Evolutionary conservation across 2,888 invertebrate genomes (phyloP).

Genomic region (Pristionchus maxplancki): DNA sequence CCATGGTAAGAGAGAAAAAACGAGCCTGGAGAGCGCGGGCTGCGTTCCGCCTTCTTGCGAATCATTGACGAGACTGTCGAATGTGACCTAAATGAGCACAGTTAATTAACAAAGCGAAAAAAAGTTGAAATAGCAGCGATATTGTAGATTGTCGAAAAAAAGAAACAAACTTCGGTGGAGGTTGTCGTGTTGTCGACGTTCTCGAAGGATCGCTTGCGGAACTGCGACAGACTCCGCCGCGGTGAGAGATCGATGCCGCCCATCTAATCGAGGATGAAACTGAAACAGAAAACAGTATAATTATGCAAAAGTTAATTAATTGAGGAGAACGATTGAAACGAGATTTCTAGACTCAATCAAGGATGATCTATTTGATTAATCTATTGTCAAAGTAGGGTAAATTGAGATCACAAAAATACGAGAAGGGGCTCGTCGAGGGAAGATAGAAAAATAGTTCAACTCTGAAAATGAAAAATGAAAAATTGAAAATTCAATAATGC

Average conservation of each 20-base stretch:
- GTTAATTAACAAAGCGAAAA: background rate
- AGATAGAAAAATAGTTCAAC: background rate
- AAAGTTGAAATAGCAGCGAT: background rate
- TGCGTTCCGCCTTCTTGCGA: slow-evolving; percentile 21
- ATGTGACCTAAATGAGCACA: background rate
- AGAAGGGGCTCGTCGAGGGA: no score
- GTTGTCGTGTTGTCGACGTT: background rate
- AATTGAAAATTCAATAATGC: background rate
- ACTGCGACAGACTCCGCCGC: slow-evolving; percentile 16
- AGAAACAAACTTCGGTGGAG: slow-evolving; percentile 4
- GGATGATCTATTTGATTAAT: no score
- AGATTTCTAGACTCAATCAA: background rate
- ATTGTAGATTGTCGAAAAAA: background rate
- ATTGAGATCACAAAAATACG: no score
- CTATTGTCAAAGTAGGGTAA: no score
- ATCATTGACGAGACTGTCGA: slow-evolving; percentile 23
- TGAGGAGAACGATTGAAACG: background rate
- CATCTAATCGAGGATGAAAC: background rate
- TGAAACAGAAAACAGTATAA: background rate
- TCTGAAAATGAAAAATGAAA: background rate
- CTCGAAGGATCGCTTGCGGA: slow-evolving; percentile 1
- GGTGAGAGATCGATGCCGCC: slow-evolving; percentile 24
- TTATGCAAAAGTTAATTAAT: no score
- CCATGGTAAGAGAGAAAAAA: no score
- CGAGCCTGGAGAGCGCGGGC: slow-evolving; percentile 27